Conservation (phyloP, 1,140 invertebrate genomes). For the Drosophila serrata region DNA sequence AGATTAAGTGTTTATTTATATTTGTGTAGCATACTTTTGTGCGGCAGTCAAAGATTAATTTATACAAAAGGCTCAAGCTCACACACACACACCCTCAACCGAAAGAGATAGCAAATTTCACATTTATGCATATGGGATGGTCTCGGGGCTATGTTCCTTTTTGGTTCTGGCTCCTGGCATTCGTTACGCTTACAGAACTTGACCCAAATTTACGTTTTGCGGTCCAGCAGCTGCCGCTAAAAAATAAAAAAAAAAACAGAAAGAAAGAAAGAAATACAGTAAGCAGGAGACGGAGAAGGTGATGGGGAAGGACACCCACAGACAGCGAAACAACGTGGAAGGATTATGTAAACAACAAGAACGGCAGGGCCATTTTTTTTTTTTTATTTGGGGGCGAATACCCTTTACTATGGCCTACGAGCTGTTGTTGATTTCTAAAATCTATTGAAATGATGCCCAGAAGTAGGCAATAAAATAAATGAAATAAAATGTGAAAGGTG, state of each 20-base stretch:
- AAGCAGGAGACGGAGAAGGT: background rate
- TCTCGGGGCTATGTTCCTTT: conserved; percentile 3
- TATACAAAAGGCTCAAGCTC: conserved; percentile 25
- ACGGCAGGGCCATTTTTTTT: background rate
- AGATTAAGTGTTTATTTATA: conserved; percentile 63
- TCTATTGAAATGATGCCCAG: background rate
- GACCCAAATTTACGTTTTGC: conserved; percentile 78
- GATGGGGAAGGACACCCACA: conserved; percentile 8
- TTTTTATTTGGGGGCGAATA: background rate
- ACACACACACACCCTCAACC: conserved; percentile 3
- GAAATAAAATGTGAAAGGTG: background rate
- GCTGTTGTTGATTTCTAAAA: background rate
- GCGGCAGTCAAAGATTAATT: conserved; percentile 56
- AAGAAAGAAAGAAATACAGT: background rate
- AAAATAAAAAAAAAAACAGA: conserved; percentile 2
- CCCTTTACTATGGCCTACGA: background rate
- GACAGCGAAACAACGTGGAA: conserved; percentile 69
- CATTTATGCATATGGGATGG: conserved; percentile 36
- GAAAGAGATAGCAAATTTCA: conserved; percentile 22
- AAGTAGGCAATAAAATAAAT: background rate
- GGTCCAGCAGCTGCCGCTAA: conserved; percentile 67
- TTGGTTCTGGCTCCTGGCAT: conserved; percentile 13
- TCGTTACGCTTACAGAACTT: conserved; percentile 73
- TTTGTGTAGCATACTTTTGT: conserved; percentile 60
- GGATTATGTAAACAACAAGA: conserved; percentile 79